Percentiles rank a stretch among this genome's conserved stretches.
phyloP scores from a whole-genome alignment of 2,797 vertebrate genomes.

The Poecilia velifera region DNA sequence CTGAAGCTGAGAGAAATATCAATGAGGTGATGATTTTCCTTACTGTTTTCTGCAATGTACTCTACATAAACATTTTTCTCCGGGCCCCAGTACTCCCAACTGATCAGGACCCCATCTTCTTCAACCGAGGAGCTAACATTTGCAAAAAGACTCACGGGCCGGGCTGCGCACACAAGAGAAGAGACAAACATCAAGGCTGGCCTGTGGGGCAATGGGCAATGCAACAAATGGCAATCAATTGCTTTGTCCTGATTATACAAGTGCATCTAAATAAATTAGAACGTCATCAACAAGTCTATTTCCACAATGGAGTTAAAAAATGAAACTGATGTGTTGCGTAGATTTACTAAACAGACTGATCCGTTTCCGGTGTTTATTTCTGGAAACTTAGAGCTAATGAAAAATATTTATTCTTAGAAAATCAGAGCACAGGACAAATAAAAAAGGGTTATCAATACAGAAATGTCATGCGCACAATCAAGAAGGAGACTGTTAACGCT shows the following conservation, averaged over 20 bases:
- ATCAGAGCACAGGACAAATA: neutral
- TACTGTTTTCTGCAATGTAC: conserved; percentile 93
- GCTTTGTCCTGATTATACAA: conserved; percentile 23
- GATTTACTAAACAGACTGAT: neutral
- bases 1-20: conserved; percentile 37
- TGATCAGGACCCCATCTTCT: conserved; percentile 90
- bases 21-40: conserved; percentile 85
- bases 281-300: neutral
- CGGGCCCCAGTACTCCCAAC: conserved; percentile 94
- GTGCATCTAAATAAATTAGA: neutral
- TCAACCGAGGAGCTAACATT: conserved; percentile 86
- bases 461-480: neutral
- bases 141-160: conserved; percentile 85
- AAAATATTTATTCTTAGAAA: neutral
- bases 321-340: neutral
- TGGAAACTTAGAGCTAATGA: neutral
- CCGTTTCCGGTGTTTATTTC: neutral
- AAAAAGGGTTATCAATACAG: neutral
- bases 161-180: conserved; percentile 87
- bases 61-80: conserved; percentile 93
- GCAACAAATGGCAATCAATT: conserved; percentile 27
- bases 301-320: neutral
- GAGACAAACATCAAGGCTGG: conserved; percentile 66
- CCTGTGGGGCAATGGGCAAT: conserved; percentile 42
- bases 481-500: neutral